Evolutionary conservation across 2,113 vertebrate species (phyloP).

Genomic region (Zapornia atra): DNA sequence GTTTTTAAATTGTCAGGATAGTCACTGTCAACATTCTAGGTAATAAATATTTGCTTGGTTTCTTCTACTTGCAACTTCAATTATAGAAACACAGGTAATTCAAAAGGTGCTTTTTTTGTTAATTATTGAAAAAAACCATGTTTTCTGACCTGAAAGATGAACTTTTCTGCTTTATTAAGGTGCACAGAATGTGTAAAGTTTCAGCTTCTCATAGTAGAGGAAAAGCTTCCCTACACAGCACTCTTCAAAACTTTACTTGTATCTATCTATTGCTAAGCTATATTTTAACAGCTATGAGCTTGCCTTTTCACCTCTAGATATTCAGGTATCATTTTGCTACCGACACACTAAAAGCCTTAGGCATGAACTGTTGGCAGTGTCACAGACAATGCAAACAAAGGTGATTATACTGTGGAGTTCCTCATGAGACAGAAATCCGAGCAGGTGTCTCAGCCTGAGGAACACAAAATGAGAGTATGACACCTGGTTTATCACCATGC

Average conservation of each 20-base stretch:
- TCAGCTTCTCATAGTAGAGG: neutral
- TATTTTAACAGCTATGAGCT: neutral
- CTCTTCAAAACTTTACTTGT: neutral
- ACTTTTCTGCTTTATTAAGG: neutral
- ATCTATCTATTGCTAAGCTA: neutral
- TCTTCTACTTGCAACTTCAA: neutral
- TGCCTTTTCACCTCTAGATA: slow-evolving; percentile 1
- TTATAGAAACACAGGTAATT: neutral
- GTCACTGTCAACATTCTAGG: neutral
- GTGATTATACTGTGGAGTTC: slow-evolving; percentile 3
- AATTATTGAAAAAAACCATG: neutral
- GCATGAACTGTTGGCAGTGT: slow-evolving; percentile 18
- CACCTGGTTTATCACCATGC: neutral
- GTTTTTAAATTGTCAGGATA: neutral
- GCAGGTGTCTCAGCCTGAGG: slow-evolving; percentile 38
- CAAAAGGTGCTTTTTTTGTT: fast-evolving
- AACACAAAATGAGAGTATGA: neutral
- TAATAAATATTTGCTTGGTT: neutral
- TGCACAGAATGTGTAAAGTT: neutral
- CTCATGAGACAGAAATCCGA: neutral
- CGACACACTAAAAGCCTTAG: neutral
- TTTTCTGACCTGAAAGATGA: neutral
- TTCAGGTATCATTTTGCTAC: slow-evolving; percentile 8
- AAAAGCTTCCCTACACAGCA: neutral
- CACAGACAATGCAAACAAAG: neutral